A percentile compares a stretch with the other conserved stretches of the same genome.
These are phyloP conservation scores for Odobenus rosmarus DNA, from an alignment of 2,113 vertebrate genomes.

Conservation along the genomic window DNA sequence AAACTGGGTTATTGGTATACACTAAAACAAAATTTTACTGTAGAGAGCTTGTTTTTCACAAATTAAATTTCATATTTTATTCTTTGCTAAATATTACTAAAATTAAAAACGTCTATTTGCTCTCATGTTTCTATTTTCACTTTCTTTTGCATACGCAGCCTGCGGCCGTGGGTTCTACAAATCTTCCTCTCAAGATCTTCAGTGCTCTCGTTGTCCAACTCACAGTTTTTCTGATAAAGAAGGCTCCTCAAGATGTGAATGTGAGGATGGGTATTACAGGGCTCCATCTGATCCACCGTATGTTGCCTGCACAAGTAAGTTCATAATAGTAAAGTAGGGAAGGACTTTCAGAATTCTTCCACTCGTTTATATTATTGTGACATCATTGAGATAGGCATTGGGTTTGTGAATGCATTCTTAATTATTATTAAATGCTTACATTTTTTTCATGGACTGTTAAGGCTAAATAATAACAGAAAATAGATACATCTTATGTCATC, in stretches of 20 bases:
- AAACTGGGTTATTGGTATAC: neutral
- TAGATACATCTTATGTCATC: conserved; percentile 40
- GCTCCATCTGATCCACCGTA: conserved; percentile 94
- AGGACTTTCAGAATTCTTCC: neutral
- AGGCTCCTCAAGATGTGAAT: conserved; percentile 97
- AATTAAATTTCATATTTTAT: neutral
- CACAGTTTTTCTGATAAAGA: conserved; percentile 97
- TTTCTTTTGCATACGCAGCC: conserved; percentile 86
- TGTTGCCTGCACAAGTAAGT: conserved; percentile 98
- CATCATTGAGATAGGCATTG: neutral
- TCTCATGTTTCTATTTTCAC: conserved; percentile 32
- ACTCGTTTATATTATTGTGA: neutral
- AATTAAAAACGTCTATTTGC: neutral
- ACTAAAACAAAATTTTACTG: conserved; percentile 48
- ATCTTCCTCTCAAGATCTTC: conserved; percentile 98
- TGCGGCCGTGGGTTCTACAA: conserved; percentile 99
- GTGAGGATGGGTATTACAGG: conserved; percentile 97
- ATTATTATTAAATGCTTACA: neutral
- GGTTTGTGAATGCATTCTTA: neutral
- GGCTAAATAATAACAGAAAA: neutral
- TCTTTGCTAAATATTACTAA: neutral
- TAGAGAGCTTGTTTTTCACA: neutral
- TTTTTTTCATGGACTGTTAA: neutral
- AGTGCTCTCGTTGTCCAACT: conserved; percentile 96
- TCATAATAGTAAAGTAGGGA: conserved; percentile 51